A percentile compares a stretch with the other conserved stretches of the same genome.
These are phyloP conservation scores for Tetraneura akinire DNA, from an alignment of 1,140 invertebrate genomes.

Conservation along the genomic window DNA sequence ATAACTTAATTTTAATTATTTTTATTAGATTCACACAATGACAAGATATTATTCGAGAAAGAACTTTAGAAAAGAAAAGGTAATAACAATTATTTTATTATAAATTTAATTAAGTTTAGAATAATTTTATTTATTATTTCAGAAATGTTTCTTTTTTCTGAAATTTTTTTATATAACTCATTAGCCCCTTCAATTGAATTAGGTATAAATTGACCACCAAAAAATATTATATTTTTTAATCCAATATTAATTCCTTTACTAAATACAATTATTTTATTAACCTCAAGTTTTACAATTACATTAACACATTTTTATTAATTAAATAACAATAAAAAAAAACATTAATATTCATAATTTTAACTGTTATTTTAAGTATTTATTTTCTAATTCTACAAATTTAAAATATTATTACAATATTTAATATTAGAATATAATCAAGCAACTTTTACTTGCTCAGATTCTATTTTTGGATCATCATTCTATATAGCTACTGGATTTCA, in stretches of 20 bases:
- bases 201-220: background rate
- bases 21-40: background rate
- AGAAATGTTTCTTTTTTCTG: constrained; percentile 1
- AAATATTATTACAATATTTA: too few relatives aligned
- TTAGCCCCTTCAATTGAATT: background rate
- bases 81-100: constrained; percentile 5
- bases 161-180: background rate
- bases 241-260: background rate
- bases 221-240: constrained; percentile 18
- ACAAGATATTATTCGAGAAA: constrained; percentile 16
- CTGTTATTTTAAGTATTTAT: too few relatives aligned
- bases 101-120: background rate
- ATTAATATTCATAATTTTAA: background rate
- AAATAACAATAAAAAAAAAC: constrained; percentile 1
- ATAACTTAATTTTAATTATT: background rate
- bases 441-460: too few relatives aligned
- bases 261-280: constrained; percentile 30
- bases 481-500: too few relatives aligned
- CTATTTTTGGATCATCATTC: too few relatives aligned
- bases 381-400: too few relatives aligned
- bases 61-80: background rate
- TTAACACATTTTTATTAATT: background rate
- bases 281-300: background rate
- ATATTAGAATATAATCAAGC: too few relatives aligned
- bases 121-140: constrained; percentile 34